Base-by-base conservation (phyloP, 1,140 invertebrate genomes). In the Patella vulgata region DNA sequence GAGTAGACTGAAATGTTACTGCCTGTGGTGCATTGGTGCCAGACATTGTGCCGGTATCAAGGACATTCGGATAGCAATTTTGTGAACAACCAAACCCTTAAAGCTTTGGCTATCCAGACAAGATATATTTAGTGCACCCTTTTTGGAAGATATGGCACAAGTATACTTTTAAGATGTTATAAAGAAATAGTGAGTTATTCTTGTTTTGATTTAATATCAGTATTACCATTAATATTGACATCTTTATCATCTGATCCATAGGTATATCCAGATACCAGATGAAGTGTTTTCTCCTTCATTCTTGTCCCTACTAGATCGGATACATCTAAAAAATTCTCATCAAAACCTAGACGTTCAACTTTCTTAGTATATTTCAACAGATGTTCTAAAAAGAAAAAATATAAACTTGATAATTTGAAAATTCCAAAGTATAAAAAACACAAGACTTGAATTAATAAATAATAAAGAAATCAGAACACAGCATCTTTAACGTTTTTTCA, bases 271-370 rank as follows among this genome's bases (percentile, higher is more conserved):
- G 31, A 51, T 19, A 64, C 43, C 33, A 64, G 42, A 23, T 42
- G 43, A 28, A 31, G 42, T 17, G 8, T 44, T 12, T 40, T 23
- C 11, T 57, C 11, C 2, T 59, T 27, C n/a, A 72, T 48, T 44
- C 72, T 65, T 12, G 66, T 56, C 9, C 68, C 19, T 12, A 77
- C 77, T 39, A 79, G 53, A 19, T 76, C 69, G 19, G 70, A 68
- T 1, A 75, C 66, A 68, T 79, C 75, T 12, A 78, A 46, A 58
- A 70, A 79, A 56, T 79, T 79, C 46, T 79, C 78, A 71, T 79
- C 78, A 68, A 79, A 74, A 28, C 78, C 78, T 21, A 79, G 63
- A 50, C 78, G 57, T 42, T 80, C 78, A 12, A 78, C 75, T 46
- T 65, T 31, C 25, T 70, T 66, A 11, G 72, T 74, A 54, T 75